These are phyloP conservation scores for Erythrocercus mccallii DNA, from an alignment of 2,113 vertebrate genomes.

Conservation along the genomic window DNA sequence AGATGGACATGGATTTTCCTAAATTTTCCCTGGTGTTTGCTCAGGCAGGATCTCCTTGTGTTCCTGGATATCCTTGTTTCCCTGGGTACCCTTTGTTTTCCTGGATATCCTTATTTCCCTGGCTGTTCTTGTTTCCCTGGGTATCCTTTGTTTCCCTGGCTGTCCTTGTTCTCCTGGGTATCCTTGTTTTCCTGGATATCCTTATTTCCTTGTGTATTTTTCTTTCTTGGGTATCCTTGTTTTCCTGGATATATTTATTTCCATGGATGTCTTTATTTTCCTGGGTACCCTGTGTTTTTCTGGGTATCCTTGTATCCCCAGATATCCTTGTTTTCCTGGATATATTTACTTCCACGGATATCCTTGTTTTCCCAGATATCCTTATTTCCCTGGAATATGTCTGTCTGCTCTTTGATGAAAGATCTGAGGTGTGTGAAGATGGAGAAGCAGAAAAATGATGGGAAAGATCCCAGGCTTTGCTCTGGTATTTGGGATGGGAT, in stretches of 20 bases:
- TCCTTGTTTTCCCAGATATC: not conserved
- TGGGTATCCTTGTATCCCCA: not conserved
- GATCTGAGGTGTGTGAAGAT: accelerated
- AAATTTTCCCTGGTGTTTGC: not conserved
- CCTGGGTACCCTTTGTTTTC: not conserved
- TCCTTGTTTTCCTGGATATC: not conserved
- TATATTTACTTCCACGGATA: not conserved
- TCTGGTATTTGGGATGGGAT: not conserved
- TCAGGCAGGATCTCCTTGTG: not conserved
- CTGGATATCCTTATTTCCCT: not conserved
- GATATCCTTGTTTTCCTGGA: not conserved
- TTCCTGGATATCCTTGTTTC: not conserved
- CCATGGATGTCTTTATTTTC: not conserved
- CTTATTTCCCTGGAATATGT: not conserved
- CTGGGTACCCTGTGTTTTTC: not conserved
- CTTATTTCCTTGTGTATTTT: not conserved
- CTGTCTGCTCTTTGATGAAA: not conserved
- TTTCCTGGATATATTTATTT: not conserved
- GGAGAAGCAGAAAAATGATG: not conserved
- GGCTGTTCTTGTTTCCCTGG: not conserved
- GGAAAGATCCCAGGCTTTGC: not conserved
- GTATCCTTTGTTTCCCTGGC: not conserved
- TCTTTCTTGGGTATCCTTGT: not conserved
- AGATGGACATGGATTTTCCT: not conserved
- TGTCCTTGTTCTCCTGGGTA: not conserved